Conservation (phyloP, 2,888 invertebrate species). For the Lochmaea capreae region DNA sequence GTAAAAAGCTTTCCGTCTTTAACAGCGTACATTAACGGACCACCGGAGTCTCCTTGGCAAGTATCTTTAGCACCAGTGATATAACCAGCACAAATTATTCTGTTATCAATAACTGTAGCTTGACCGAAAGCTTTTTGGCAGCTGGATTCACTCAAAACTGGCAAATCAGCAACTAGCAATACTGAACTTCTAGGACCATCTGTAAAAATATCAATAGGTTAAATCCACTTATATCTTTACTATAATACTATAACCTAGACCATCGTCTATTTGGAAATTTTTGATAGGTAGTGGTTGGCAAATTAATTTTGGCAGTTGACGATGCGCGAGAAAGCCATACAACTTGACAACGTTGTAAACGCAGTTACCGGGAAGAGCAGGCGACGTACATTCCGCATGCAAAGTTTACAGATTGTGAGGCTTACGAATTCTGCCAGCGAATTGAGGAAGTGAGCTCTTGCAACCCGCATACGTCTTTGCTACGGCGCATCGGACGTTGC, state of each 20-base stretch:
- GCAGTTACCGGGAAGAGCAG: too few relatives aligned
- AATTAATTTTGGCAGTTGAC: too few relatives aligned
- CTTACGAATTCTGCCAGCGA: too few relatives aligned
- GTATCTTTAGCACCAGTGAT: constrained; percentile 76
- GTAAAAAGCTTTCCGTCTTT: constrained; percentile 51
- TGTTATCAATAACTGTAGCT: constrained; percentile 72
- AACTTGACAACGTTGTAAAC: too few relatives aligned
- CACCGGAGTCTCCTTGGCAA: constrained; percentile 86
- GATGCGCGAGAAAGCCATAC: too few relatives aligned
- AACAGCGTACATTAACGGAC: constrained; percentile 75
- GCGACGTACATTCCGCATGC: too few relatives aligned
- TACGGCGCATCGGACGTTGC: too few relatives aligned
- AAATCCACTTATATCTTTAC: not conserved
- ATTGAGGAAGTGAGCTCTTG: too few relatives aligned
- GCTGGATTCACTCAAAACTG: constrained; percentile 72
- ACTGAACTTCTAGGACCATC: constrained; percentile 76
- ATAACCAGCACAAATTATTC: constrained; percentile 79
- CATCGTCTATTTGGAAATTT: not conserved
- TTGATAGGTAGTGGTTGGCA: too few relatives aligned
- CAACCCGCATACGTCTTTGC: too few relatives aligned
- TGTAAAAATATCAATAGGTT: constrained; percentile 58
- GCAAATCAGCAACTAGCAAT: constrained; percentile 78
- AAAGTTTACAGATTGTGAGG: too few relatives aligned
- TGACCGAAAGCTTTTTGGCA: constrained; percentile 72
- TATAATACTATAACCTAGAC: not conserved